Evolutionary conservation across 23 tunicate genomes (phyloP).

Genomic region (Trididemnum nubilum): DNA sequence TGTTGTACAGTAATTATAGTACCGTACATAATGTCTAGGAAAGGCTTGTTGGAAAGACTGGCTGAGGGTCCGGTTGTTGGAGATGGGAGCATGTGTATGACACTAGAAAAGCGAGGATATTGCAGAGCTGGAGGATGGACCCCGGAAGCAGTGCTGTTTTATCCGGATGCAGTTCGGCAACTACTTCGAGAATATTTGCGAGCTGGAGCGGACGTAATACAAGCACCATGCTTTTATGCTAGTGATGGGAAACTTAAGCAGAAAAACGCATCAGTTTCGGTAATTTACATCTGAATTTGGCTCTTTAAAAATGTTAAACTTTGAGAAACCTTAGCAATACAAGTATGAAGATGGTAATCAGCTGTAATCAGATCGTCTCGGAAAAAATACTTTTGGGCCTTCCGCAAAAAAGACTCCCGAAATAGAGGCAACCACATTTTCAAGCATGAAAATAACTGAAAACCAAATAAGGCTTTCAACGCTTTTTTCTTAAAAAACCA

Average conservation of each 20-base stretch:
- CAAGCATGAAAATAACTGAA: too few species aligned
- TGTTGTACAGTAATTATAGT: too few species aligned
- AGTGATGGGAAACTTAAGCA: slow-evolving; percentile 38
- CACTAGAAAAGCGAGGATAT: slow-evolving; percentile 85
- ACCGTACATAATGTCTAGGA: slow-evolving; percentile 37
- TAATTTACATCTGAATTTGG: slow-evolving; percentile 11
- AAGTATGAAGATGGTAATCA: too few species aligned
- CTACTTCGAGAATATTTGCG: slow-evolving; percentile 77
- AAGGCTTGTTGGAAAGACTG: slow-evolving; percentile 60
- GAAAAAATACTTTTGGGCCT: too few species aligned
- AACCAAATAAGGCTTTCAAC: too few species aligned
- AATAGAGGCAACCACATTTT: too few species aligned
- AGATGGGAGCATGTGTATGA: slow-evolving; percentile 96
- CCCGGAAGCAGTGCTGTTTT: slow-evolving; percentile 79
- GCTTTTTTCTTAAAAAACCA: too few species aligned
- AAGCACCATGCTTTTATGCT: slow-evolving; percentile 59
- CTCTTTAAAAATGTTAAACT: too few species aligned
- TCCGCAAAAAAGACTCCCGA: too few species aligned
- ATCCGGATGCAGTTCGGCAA: slow-evolving; percentile 85
- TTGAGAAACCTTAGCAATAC: too few species aligned
- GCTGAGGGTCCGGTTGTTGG: slow-evolving; percentile 89
- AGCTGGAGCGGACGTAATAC: slow-evolving; percentile 71
- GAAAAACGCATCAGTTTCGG: slow-evolving; percentile 19
- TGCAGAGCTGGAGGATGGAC: slow-evolving; percentile 70
- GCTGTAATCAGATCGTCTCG: too few species aligned